Base-by-base conservation (phyloP, 2,113 vertebrate genomes). In the Platichthys stellatus region DNA sequence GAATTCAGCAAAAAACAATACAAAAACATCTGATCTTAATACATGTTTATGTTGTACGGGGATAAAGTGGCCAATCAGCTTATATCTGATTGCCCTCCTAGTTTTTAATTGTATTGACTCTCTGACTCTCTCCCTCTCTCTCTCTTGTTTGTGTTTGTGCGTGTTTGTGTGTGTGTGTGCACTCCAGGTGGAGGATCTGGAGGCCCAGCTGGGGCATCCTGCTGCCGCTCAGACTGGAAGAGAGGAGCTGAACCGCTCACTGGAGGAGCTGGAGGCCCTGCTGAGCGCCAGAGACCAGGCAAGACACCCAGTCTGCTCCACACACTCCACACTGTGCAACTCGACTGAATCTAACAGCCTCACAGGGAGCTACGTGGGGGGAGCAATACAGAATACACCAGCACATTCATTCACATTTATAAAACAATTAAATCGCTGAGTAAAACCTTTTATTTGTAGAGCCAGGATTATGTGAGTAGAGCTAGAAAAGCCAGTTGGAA, bases 251-350 rank as follows among this genome's bases (percentile, higher is more conserved):
- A 92, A 86, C 68, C 95, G 92, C 3, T 93, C 92, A 0, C 62
- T 97, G 87, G 96, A 96, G 81, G 96, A 97, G 76, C 93, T 99
- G 90, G 96, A 98, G 71, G 92, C 94, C 0, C 87, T 95, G 67
- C 91, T 99, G 79, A 96, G 95, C 76, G 94, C 94, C 53, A 99
- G 96, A 75, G 97, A 98, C 0, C 96, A 99, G 95, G 97, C 96
- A 89, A 88, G 47, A 80, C 9, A 71, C 26, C 12, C 56, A 12
- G 64, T 49, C 51, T 59, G 23, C 43, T 49, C 12, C 9, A 53
- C 61, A 43, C 59, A 61, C 10, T 10, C 21, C 26, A 61, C 35
- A 26, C 66, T 65, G 51, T 69, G 58, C 31, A 62, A 23, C 74
- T 65, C 24, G 11, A 13, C 40, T 43, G 40, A 43, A 43, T 38